Evolutionary conservation across 2,888 invertebrate species (phyloP).

Genomic region (Synergus itoensis): DNA sequence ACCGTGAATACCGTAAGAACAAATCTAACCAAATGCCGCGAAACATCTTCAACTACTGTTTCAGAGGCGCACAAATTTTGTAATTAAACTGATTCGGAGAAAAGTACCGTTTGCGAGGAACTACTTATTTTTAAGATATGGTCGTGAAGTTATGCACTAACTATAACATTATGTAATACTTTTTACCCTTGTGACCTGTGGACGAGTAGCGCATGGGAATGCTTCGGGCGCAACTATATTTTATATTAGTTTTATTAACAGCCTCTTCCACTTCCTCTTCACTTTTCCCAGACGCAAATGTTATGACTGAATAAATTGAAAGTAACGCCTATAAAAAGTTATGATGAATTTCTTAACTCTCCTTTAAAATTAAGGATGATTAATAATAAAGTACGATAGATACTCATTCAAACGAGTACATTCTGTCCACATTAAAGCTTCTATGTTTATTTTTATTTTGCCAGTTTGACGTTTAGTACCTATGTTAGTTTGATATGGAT

Average conservation of each 20-base stretch:
- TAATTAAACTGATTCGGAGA: conserved; percentile 36
- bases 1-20: conserved; percentile 41
- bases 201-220: conserved; percentile 30
- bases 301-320: conserved; percentile 3
- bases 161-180: conserved; percentile 15
- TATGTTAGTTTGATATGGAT: too few relatives aligned
- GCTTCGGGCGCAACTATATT: conserved; percentile 13
- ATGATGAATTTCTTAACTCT: too few relatives aligned
- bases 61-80: conserved; percentile 22
- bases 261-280: conserved; percentile 11
- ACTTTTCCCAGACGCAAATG: neutral
- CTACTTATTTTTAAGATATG: conserved; percentile 18
- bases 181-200: conserved; percentile 27
- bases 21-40: conserved; percentile 31
- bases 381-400: too few relatives aligned
- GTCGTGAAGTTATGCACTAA: conserved; percentile 17
- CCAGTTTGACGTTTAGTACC: too few relatives aligned
- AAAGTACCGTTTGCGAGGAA: conserved; percentile 31
- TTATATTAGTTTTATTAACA: conserved; percentile 27
- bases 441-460: too few relatives aligned
- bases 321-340: neutral
- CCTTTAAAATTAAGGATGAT: too few relatives aligned
- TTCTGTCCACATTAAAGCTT: too few relatives aligned
- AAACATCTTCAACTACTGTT: conserved; percentile 31
- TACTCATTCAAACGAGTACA: too few relatives aligned